Conservation (phyloP, 2,888 invertebrate genomes). For the Acanthacorydalis orientalis region DNA sequence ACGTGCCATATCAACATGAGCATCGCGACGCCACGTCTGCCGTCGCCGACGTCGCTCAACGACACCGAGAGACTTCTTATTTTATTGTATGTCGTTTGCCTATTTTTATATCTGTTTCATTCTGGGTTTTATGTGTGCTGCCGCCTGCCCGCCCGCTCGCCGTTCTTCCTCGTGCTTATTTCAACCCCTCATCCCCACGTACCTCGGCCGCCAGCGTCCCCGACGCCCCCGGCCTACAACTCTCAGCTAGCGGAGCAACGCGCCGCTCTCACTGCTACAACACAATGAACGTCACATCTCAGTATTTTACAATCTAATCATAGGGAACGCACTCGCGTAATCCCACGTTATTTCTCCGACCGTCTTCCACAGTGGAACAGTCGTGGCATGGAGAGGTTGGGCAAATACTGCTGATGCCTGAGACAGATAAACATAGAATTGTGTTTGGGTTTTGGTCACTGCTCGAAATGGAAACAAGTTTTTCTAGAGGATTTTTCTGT, state of each 20-base stretch:
- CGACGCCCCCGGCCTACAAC: too few species aligned
- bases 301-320: conserved; percentile 37
- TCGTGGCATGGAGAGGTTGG: too few species aligned
- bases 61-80: conserved; percentile 7
- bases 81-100: conserved; percentile 26
- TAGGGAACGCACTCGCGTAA: conserved; percentile 32
- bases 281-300: conserved; percentile 25
- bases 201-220: too few species aligned
- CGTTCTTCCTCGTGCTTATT: too few species aligned
- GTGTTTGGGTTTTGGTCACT: too few species aligned
- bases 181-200: too few species aligned
- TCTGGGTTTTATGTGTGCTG: conserved; percentile 27
- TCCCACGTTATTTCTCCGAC: conserved; percentile 31
- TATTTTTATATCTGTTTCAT: conserved; percentile 32
- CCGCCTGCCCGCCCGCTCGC: too few species aligned
- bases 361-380: conserved; percentile 16
- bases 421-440: too few species aligned
- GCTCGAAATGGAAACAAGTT: too few species aligned
- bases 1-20: background rate
- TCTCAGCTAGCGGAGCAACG: too few species aligned
- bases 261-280: background rate
- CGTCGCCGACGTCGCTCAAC: background rate
- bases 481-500: too few species aligned
- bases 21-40: background rate
- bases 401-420: too few species aligned